phyloP scores from a whole-genome alignment of 2,888 invertebrate genomes.

The Pristionchus japonicus region DNA sequence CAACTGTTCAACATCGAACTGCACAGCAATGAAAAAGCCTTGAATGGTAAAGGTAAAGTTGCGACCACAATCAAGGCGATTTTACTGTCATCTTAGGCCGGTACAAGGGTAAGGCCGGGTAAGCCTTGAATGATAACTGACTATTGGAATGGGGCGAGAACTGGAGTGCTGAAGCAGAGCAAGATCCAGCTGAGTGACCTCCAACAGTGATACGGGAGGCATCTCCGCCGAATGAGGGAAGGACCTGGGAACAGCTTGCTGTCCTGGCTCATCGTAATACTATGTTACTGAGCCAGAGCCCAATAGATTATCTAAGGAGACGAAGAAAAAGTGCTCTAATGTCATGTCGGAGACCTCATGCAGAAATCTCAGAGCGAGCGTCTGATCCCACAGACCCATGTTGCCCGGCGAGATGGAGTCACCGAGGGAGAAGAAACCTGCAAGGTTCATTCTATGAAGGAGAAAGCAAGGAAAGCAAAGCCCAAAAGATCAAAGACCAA shows the following conservation, averaged over 20 bases:
- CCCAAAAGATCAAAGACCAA: background rate
- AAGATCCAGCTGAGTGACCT: constrained; percentile 65
- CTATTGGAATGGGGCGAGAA: constrained; percentile 64
- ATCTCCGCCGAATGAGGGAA: constrained; percentile 61
- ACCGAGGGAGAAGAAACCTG: constrained; percentile 63
- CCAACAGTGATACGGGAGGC: constrained; percentile 56
- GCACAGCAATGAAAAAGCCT: too few species aligned
- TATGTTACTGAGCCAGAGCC: too few species aligned
- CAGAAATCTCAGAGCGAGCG: constrained; percentile 59
- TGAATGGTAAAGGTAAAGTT: too few species aligned
- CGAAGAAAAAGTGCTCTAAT: background rate
- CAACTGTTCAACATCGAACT: too few species aligned
- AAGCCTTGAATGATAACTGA: too few species aligned
- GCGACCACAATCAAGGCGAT: too few species aligned
- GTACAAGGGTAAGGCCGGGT: too few species aligned
- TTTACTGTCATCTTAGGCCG: too few species aligned
- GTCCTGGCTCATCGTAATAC: too few species aligned
- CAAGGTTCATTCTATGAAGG: background rate
- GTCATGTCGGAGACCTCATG: constrained; percentile 50
- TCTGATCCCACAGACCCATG: constrained; percentile 63
- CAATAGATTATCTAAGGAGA: too few species aligned
- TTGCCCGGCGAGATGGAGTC: constrained; percentile 59
- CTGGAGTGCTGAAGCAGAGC: constrained; percentile 59
- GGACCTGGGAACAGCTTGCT: background rate
- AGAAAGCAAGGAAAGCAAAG: background rate